Percentiles rank a stretch among this genome's conserved stretches.
Evolutionary conservation across 2,888 invertebrate genomes (phyloP).

Genomic region (Stictocephala bisonia): DNA sequence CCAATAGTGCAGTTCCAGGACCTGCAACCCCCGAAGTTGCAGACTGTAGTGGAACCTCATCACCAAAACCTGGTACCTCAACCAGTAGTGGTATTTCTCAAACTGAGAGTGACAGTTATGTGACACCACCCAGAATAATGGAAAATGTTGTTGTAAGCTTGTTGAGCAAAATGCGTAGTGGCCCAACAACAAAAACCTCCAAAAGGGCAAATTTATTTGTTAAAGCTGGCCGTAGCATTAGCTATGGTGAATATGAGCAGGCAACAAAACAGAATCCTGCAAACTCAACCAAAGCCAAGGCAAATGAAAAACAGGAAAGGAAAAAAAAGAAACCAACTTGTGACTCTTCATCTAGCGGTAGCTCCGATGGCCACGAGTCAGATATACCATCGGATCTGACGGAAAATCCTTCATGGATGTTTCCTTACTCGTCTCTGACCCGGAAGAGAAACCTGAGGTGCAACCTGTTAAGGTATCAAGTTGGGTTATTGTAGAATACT

Average conservation of each 20-base stretch:
- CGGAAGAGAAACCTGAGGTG: slow-evolving; percentile 5
- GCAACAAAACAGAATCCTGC: slow-evolving; percentile 1
- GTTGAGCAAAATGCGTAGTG: slow-evolving; percentile 9
- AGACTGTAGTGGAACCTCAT: no score
- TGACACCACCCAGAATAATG: slow-evolving; percentile 8
- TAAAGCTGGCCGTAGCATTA: slow-evolving; percentile 9
- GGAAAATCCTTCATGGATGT: not conserved
- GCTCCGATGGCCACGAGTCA: slow-evolving; percentile 9
- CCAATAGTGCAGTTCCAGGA: no score
- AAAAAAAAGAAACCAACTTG: not conserved
- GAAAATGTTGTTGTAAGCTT: slow-evolving; percentile 6
- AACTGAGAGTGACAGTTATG: no score
- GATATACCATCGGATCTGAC: not conserved
- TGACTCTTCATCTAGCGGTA: slow-evolving; percentile 2
- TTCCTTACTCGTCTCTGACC: not conserved
- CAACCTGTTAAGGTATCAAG: slow-evolving; percentile 5
- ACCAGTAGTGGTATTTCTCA: no score
- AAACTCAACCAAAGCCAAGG: not conserved
- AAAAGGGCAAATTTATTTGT: slow-evolving; percentile 10
- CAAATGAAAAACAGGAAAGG: not conserved
- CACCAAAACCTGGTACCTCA: no score
- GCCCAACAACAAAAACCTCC: not conserved
- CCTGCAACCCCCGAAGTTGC: no score
- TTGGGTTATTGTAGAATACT: not conserved
- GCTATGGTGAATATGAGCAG: slow-evolving; percentile 2